Evolutionary conservation across 2,888 invertebrate species (phyloP), one percentile per base, ranked within the genome.

Genomic region (Lucinisca nassula): DNA sequence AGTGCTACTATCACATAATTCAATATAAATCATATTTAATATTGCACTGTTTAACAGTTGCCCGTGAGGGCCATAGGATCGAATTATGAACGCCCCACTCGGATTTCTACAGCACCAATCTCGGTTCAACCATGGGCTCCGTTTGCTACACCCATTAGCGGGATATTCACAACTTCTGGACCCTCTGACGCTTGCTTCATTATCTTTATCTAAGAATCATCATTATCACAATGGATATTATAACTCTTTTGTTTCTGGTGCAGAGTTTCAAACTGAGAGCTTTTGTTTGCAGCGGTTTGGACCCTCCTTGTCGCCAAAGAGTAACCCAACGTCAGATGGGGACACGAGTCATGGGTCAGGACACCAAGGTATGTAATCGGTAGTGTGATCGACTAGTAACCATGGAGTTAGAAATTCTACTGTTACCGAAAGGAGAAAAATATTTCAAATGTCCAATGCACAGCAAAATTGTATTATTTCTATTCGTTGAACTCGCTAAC

Each of bases 151-250:
- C 74, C 90, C 86, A 4, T 51, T 90, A 3, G 84, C 84, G 4
- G 90, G 88, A 38, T 90, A 90, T 73, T 87, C 88, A 12, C 82
- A 84, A 40, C 67, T 90, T n/a, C 67, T 90, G 75, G 90, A 90
- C 61, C 88, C 90, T 12, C 67, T 88, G 14, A 72, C 88, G 12
- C 21, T 90, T 21, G 86, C 90, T 0, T 88, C 88, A 37, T 40
- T 90, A 24, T 85, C 90, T 0, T 85, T 87, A 3, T 51, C 76
- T n/a, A 90, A 90, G 45, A 74, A 61, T 37, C 83, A 72, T 14
- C 90, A 87, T 21, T 90, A 82, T 37, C 73, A 75, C 0, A 58
- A 78, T 1, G 88, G 87, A 58, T 90, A 88, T 61, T 73, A 88
- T 21, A 88, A 76, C 21, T 85, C 90, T 3, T 51, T 89, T 32